These are phyloP conservation scores for Brienomyrus brachyistius DNA, from an alignment of 2,113 vertebrate genomes.

Conservation along the genomic window DNA sequence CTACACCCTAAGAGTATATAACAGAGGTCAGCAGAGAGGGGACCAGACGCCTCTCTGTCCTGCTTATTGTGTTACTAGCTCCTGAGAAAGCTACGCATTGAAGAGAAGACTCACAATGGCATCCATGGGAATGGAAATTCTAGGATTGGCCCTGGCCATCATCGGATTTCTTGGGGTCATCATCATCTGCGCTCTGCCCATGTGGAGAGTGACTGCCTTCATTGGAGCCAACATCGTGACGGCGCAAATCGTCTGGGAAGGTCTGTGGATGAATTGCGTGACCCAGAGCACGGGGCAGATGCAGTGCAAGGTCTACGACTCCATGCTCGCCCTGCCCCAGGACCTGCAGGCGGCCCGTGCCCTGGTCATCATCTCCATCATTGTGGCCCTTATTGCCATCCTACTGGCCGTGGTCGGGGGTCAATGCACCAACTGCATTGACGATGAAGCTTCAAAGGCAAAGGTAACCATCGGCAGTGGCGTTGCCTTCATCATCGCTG, in stretches of 20 bases:
- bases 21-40: not conserved
- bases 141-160: slow-evolving; percentile 42
- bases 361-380: slow-evolving; percentile 75
- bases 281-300: no score
- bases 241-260: no score
- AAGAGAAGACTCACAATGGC: slow-evolving; percentile 42
- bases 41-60: not conserved
- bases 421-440: slow-evolving; percentile 86
- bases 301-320: no score
- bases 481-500: slow-evolving; percentile 47
- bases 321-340: slow-evolving; percentile 45
- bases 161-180: slow-evolving; percentile 57
- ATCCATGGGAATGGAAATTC: slow-evolving; percentile 58
- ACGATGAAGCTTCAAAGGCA: slow-evolving; percentile 68
- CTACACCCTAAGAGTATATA: not conserved
- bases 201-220: slow-evolving; percentile 61
- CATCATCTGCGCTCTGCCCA: slow-evolving; percentile 56
- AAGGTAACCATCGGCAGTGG: slow-evolving; percentile 44
- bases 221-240: slow-evolving; percentile 55
- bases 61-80: not conserved
- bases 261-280: no score
- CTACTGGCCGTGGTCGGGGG: slow-evolving; percentile 74
- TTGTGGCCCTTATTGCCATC: slow-evolving; percentile 64
- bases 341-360: slow-evolving; percentile 86
- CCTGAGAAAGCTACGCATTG: no score